Conservation (phyloP, 2,888 invertebrate genomes). For the Osmoderma eremita region DNA sequence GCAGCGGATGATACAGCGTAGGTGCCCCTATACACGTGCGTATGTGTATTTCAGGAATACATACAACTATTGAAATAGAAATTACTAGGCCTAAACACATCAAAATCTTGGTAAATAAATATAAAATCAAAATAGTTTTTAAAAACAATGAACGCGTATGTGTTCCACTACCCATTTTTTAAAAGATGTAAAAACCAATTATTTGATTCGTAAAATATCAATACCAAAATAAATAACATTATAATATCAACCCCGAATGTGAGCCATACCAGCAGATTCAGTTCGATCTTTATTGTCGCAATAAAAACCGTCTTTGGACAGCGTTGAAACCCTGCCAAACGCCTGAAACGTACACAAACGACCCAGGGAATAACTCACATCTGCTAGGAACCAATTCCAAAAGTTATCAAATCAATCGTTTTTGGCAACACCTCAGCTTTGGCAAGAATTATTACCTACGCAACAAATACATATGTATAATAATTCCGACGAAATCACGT, state of each 20-base stretch:
- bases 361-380: constrained; percentile 7
- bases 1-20: constrained; percentile 8
- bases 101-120: constrained; percentile 7
- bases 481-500: not conserved
- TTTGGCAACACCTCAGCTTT: constrained; percentile 10
- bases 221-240: not conserved
- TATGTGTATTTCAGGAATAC: constrained; percentile 26
- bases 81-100: constrained; percentile 12
- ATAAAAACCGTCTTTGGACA: not conserved
- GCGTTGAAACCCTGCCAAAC: constrained; percentile 13
- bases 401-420: not conserved
- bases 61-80: constrained; percentile 24
- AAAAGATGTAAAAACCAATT: not conserved
- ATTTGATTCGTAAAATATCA: not conserved
- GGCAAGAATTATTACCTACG: constrained; percentile 17
- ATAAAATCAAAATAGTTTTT: not conserved
- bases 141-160: no score
- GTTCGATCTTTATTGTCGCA: no score
- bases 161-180: no score
- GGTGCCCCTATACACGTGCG: constrained; percentile 15
- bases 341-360: constrained; percentile 26
- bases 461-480: not conserved
- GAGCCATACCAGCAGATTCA: no score
- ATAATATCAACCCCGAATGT: no score
- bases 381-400: constrained; percentile 26